Evolutionary conservation across 2,113 vertebrate species (phyloP), one percentile per base, ranked within the genome.

Genomic region (Melanocharis versteri): DNA sequence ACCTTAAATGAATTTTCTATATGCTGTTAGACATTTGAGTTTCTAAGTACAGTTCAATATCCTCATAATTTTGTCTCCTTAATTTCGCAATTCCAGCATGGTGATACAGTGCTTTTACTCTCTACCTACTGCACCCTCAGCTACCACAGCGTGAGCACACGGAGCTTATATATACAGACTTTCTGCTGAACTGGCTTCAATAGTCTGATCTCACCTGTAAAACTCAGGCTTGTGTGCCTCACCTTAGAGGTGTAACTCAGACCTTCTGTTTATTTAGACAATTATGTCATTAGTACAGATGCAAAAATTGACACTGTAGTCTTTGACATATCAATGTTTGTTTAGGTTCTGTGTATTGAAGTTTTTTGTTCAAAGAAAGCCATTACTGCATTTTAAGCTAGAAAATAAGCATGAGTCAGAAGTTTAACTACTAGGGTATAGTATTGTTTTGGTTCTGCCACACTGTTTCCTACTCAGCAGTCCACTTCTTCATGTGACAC

Each of bases 131-230:
- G 50, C 35, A 66, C 14, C 45, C 53, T 71, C 3, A 8, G 58
- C 53, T 51, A 47, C 24, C n/a, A 77, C 0, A 70, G 61, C 7
- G 33, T 3, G 15, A 80, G 54, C 70, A 82, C 30, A 26, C 0
- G 1, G 18, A 37, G 42, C 21, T 39, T 30, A 4, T 0, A 71
- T 0, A 42, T 0, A 39, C 10, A 60, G 39, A 51, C 23, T 39
- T 47, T 18, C 31, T 76, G 66, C 54, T 72, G 30, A 93, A 65
- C 31, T 48, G 37, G 16, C 54, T 65, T 62, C 35, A 37, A 6
- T 3, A 58, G 13, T 19, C 69, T 75, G 47, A 69, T 39, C 44
- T 33, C 71, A 47, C 3, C 26, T 60, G 19, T 6, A 57, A 23
- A 1, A 57, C 13, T 57, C 31, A 53, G 6, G 20, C 11, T 17